Conservation (phyloP, 2,113 vertebrate genomes). For the Daubentonia madagascariensis region DNA sequence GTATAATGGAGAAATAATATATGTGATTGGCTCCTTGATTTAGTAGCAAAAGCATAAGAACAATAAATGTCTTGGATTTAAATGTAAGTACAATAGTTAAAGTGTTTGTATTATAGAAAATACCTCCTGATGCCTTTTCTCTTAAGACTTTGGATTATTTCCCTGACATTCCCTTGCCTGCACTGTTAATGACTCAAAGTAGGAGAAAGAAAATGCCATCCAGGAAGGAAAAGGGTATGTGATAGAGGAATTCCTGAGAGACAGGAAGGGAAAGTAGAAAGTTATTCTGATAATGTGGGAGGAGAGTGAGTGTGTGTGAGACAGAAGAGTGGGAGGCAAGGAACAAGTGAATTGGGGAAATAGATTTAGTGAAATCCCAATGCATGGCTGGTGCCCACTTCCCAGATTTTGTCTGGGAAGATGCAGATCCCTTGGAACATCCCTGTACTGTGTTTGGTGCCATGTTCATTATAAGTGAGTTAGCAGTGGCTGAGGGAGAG, state of each 20-base stretch:
- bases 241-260: neutral
- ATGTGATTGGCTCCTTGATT: neutral
- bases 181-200: neutral
- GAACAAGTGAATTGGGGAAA: neutral
- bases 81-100: constrained; percentile 1
- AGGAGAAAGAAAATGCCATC: neutral
- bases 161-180: neutral
- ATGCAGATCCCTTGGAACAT: neutral
- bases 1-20: neutral
- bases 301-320: neutral
- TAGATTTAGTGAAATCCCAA: neutral
- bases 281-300: neutral
- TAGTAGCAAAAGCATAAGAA: constrained; percentile 12
- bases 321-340: neutral
- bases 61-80: constrained; percentile 26
- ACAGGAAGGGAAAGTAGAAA: neutral
- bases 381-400: neutral
- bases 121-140: neutral
- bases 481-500: neutral
- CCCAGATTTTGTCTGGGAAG: neutral
- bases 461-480: neutral
- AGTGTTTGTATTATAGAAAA: constrained; percentile 9
- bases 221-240: neutral
- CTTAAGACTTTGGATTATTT: neutral
- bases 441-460: neutral